Percentiles rank a stretch among this genome's conserved stretches.
Conservation (phyloP, 2,797 vertebrate genomes). For the Miichthys miiuy region DNA sequence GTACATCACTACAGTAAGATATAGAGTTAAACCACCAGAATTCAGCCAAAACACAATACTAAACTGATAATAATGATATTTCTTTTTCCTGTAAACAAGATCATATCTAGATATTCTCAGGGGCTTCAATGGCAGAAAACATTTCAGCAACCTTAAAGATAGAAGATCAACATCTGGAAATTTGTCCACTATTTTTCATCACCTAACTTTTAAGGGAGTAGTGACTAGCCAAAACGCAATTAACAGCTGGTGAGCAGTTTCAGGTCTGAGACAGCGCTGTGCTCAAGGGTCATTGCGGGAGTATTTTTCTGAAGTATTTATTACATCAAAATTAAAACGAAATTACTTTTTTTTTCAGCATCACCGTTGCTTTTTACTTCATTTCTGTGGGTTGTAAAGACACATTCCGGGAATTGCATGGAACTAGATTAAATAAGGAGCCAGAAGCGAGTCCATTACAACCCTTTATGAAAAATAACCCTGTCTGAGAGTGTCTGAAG, state of each 20-base stretch:
- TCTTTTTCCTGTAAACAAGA: background rate
- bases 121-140: background rate
- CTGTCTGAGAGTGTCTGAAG: conserved; percentile 37
- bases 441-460: conserved; percentile 32
- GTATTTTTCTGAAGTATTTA: background rate
- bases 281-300: conserved; percentile 17
- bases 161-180: background rate
- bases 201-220: background rate
- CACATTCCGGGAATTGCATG: conserved; percentile 12
- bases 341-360: background rate
- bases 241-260: background rate
- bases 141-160: too few species aligned
- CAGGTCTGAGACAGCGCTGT: conserved; percentile 6
- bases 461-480: conserved; percentile 41
- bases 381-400: conserved; percentile 25
- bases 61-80: background rate
- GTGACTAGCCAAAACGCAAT: background rate
- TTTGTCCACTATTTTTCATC: background rate
- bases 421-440: conserved; percentile 15
- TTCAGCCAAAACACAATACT: too few species aligned
- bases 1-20: too few species aligned
- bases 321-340: conserved; percentile 19
- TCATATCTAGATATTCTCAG: background rate
- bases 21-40: too few species aligned
- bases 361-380: conserved; percentile 20